Percentiles rank a stretch among this genome's conserved stretches.
These are phyloP conservation scores for Pipistrellus nathusii DNA, from an alignment of 2,797 vertebrate genomes.

Conservation along the genomic window DNA sequence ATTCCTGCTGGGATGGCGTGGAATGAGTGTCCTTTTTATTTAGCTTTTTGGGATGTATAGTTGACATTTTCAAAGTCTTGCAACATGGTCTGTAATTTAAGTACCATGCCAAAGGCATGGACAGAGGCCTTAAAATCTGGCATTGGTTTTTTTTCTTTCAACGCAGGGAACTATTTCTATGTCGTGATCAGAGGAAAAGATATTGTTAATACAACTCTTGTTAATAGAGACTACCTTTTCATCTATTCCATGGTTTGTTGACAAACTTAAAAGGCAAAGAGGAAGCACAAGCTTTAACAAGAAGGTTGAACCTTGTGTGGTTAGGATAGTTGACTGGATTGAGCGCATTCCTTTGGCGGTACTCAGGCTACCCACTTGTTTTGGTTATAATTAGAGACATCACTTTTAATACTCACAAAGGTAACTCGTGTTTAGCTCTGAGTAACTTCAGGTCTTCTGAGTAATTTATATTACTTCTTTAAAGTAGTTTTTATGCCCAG, in stretches of 20 bases:
- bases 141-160: not conserved
- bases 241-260: not conserved
- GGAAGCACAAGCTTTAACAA: not conserved
- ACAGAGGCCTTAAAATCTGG: not conserved
- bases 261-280: constrained; percentile 45
- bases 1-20: not conserved
- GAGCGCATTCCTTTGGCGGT: constrained; percentile 66
- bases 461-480: constrained; percentile 17
- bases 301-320: not conserved
- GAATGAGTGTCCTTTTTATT: not conserved
- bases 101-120: not conserved
- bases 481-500: constrained; percentile 8
- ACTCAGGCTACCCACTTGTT: constrained; percentile 56
- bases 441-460: constrained; percentile 50
- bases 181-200: constrained; percentile 2
- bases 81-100: not conserved
- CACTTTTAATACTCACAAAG: constrained; percentile 50
- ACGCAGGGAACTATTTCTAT: not conserved
- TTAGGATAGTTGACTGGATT: constrained; percentile 26
- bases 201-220: constrained; percentile 19
- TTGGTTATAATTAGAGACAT: constrained; percentile 66
- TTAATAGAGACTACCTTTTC: not conserved
- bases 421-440: constrained; percentile 34
- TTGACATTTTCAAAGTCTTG: not conserved
- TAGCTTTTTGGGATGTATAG: not conserved